A percentile compares a stretch with the other conserved stretches of the same genome.
Evolutionary conservation across 2,888 invertebrate species (phyloP).

Genomic region (Drosophila limbata): DNA sequence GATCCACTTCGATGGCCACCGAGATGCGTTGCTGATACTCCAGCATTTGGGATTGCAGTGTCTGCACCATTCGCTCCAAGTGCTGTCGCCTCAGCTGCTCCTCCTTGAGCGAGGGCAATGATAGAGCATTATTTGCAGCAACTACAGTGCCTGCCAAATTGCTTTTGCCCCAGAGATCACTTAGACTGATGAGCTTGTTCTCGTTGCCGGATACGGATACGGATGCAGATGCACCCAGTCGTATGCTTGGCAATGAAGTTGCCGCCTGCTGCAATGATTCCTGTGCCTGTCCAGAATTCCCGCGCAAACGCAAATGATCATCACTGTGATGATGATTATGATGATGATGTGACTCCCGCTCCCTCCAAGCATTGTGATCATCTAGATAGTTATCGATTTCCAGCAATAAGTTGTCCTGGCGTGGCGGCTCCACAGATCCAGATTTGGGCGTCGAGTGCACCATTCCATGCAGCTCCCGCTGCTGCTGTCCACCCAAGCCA

Average conservation of each 20-base stretch:
- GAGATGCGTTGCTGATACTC: conserved; percentile 93
- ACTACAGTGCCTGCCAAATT: conserved; percentile 66
- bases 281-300: background rate
- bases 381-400: conserved; percentile 84
- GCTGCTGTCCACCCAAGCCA: conserved; percentile 28
- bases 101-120: conserved; percentile 88
- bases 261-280: conserved; percentile 40
- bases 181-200: conserved; percentile 82
- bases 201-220: conserved; percentile 27
- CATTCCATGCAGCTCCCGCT: conserved; percentile 56
- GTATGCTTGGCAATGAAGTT: conserved; percentile 67
- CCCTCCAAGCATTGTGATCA: conserved; percentile 55
- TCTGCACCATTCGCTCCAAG: conserved; percentile 90
- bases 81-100: conserved; percentile 92
- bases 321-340: conserved; percentile 65
- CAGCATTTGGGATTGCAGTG: conserved; percentile 90
- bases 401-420: conserved; percentile 70
- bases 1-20: conserved; percentile 91
- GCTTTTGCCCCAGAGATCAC: conserved; percentile 84
- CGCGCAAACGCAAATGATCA: conserved; percentile 56
- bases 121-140: conserved; percentile 49
- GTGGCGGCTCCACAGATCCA: conserved; percentile 48
- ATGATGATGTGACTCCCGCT: conserved; percentile 33
- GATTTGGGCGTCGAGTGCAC: conserved; percentile 84
- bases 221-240: conserved; percentile 23